A percentile compares a stretch with the other conserved stretches of the same genome.
These are phyloP conservation scores for Melanotaenia maccullochi DNA, from an alignment of 2,797 vertebrate genomes.

Conservation along the genomic window DNA sequence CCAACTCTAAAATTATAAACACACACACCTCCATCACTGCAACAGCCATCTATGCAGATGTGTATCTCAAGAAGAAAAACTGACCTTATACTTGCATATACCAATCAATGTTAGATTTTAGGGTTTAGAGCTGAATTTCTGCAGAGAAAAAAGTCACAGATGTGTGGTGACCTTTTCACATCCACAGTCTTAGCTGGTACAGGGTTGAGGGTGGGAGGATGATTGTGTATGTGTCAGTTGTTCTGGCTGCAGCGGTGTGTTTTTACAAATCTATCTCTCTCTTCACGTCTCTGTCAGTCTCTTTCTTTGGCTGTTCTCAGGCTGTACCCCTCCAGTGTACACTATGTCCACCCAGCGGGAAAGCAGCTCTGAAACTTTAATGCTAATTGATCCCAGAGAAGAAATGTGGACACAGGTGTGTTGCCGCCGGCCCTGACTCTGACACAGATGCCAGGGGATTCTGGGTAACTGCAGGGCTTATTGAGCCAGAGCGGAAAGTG, in stretches of 20 bases:
- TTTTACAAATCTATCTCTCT: conserved; percentile 55
- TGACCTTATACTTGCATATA: neutral
- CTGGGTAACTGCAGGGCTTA: conserved; percentile 67
- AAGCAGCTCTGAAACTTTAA: conserved; percentile 78
- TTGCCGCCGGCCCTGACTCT: conserved; percentile 75
- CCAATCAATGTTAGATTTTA: neutral
- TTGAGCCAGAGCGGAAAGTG: conserved; percentile 61
- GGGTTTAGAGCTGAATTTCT: conserved; percentile 5
- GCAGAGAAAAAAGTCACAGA: neutral
- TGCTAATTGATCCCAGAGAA: conserved; percentile 86
- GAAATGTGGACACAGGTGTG: conserved; percentile 82
- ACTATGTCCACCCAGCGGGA: conserved; percentile 65
- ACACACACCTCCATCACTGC: neutral
- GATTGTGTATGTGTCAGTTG: conserved; percentile 18
- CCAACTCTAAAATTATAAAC: too few relatives aligned
- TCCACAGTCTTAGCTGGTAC: neutral
- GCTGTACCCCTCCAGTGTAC: conserved; percentile 72
- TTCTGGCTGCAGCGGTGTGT: conserved; percentile 21
- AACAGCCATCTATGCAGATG: neutral
- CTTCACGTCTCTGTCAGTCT: conserved; percentile 50
- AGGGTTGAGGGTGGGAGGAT: neutral
- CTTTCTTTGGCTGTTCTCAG: conserved; percentile 58
- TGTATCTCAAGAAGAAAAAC: neutral
- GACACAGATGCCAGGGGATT: conserved; percentile 72
- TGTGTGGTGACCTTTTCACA: neutral